Conservation (phyloP, 2,797 vertebrate genomes). For the Phalloptychus januarius region DNA sequence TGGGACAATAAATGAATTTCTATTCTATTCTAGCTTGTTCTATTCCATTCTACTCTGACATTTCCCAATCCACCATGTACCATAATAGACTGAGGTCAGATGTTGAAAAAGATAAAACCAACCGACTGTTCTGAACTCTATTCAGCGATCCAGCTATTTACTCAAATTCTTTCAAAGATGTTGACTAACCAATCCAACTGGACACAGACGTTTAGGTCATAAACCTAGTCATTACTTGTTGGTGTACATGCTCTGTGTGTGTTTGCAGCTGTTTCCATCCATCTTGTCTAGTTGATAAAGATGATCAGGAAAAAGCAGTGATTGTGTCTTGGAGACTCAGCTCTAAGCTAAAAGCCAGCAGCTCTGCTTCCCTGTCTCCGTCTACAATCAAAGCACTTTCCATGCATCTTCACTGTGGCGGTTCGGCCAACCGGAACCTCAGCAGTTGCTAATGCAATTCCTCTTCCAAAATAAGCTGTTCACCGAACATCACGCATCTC, state of each 20-base stretch:
- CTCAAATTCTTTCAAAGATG: background rate
- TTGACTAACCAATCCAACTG: background rate
- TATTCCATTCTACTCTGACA: background rate
- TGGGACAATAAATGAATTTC: too few relatives aligned
- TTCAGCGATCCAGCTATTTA: background rate
- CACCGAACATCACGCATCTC: background rate
- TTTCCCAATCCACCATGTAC: background rate
- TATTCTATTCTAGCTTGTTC: too few relatives aligned
- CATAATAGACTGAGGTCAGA: background rate
- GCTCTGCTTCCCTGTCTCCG: background rate
- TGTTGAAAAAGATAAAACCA: background rate
- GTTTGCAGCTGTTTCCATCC: background rate
- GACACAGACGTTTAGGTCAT: background rate
- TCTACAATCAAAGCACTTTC: background rate
- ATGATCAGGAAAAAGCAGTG: background rate
- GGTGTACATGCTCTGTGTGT: background rate
- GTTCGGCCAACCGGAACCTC: background rate
- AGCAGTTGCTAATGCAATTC: background rate
- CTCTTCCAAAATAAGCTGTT: background rate
- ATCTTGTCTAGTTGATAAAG: background rate
- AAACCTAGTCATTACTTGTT: background rate
- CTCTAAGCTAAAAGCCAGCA: background rate
- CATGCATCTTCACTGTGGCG: background rate
- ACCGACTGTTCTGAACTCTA: background rate
- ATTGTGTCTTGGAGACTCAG: background rate